Percentiles rank a stretch among this genome's conserved stretches.
Evolutionary conservation across 2,113 vertebrate genomes (phyloP).

Genomic region (Glareola pratincola): DNA sequence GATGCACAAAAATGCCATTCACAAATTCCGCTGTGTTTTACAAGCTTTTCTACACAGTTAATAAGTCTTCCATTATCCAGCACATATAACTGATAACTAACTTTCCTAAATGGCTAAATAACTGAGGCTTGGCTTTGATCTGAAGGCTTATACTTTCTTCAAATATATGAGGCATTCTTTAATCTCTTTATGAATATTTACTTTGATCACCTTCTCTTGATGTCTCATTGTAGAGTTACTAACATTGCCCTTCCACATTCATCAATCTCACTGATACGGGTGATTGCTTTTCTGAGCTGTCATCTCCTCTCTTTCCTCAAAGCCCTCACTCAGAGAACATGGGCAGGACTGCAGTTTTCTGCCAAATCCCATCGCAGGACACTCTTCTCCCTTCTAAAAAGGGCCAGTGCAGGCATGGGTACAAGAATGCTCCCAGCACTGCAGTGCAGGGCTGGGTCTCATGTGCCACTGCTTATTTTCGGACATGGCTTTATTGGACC

Average conservation of each 20-base stretch:
- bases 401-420: neutral
- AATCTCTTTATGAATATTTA: neutral
- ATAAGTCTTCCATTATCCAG: neutral
- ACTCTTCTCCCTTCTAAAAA: neutral
- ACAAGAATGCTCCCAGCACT: neutral
- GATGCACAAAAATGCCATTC: conserved; percentile 23
- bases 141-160: neutral
- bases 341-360: neutral
- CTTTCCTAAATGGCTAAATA: conserved; percentile 29
- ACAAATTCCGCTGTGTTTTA: conserved; percentile 6
- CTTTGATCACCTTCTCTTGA: conserved; percentile 12
- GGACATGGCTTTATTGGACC: neutral
- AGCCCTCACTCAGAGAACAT: neutral
- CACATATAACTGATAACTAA: neutral
- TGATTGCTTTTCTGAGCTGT: neutral
- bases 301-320: conserved; percentile 1
- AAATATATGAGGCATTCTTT: neutral
- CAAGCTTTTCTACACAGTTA: conserved; percentile 14
- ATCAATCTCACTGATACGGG: neutral
- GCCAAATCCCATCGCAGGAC: neutral
- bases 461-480: neutral
- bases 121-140: neutral
- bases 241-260: neutral
- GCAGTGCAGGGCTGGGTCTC: neutral
- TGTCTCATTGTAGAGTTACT: neutral